Base-by-base conservation (phyloP, 1,140 invertebrate genomes). In the Trichonephila clavata region DNA sequence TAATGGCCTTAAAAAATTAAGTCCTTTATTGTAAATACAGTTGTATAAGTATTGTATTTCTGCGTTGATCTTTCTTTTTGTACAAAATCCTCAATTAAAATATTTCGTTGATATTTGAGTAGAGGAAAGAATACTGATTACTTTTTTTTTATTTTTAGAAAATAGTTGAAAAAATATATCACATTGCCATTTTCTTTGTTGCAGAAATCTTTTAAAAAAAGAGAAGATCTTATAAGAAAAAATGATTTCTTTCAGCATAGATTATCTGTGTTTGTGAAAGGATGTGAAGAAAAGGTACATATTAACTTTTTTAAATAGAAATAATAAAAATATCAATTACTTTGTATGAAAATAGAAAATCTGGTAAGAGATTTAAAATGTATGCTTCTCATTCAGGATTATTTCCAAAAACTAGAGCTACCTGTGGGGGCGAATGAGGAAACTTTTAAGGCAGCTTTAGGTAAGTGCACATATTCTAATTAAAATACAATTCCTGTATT, bases 321-420 rank as follows among this genome's bases (percentile, higher is more conserved):
- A 4, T 16, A 13, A 71, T 39, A 39, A 39, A 39, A 24, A 20
- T 32, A 39, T 71, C 50, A 0, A 10, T 50, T 50, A 50, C 10
- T 50, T 50, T 50, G 10, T 13, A 10, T 50, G 50, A 7, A 50
- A 10, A 7, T 50, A 0, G 50, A 10, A 13, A 50, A 0, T 5
- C 50, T 50, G 7, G 7, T 50, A 10, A 50, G 0, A 10, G 10
- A 50, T 50, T 2, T 63, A 63, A 86, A 63, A 14, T 8, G n/a
- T 63, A 20, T 39, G 0, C 32, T n/a, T 63, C 10, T 65, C 20
- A 80, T 90, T 21, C n/a, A 90, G 89, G 77, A 90, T 14, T 81
- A 90, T n/a, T 90, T 81, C 20, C 68, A 90, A 39, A 61, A 27
- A 2, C 5, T 83, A 16, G 16, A 61, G 20, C 50, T 90, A 32